phyloP scores from a whole-genome alignment of 1,140 invertebrate genomes.

The Bombus sylvicola region DNA sequence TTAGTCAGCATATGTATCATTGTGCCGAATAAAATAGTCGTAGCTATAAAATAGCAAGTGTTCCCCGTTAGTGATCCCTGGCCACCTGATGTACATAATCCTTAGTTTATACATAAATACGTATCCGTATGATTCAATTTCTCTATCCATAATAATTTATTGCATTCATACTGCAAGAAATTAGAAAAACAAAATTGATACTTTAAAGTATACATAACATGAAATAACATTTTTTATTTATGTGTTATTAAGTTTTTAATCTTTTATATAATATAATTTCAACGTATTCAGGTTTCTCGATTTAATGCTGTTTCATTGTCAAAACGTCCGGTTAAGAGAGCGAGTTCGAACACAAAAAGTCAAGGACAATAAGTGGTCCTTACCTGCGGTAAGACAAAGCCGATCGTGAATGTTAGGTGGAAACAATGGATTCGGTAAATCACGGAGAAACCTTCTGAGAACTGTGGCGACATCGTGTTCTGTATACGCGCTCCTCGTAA shows the following conservation, averaged over 20 bases:
- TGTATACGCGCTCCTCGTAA: slow-evolving; percentile 88
- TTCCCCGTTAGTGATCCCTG: no score
- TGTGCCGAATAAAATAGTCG: no score
- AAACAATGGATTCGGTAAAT: slow-evolving; percentile 89
- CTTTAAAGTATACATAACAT: background rate
- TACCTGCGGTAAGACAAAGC: slow-evolving; percentile 79
- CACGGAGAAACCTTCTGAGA: slow-evolving; percentile 92
- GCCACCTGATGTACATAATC: no score
- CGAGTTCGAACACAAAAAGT: background rate
- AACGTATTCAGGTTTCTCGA: no score
- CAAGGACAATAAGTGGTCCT: slow-evolving; percentile 17
- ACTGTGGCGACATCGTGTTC: slow-evolving; percentile 94
- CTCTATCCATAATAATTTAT: background rate
- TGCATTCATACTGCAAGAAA: background rate
- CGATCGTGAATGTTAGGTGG: slow-evolving; percentile 83
- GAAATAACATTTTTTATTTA: no score
- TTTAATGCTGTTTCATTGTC: background rate
- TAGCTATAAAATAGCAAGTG: no score
- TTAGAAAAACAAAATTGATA: background rate
- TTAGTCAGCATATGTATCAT: no score
- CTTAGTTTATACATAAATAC: no score
- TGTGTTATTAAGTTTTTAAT: background rate
- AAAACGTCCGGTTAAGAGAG: background rate
- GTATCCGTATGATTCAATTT: background rate
- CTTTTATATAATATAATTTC: background rate